phyloP scores from a whole-genome alignment of 2,113 vertebrate species.

The Chaetodon auriga region DNA sequence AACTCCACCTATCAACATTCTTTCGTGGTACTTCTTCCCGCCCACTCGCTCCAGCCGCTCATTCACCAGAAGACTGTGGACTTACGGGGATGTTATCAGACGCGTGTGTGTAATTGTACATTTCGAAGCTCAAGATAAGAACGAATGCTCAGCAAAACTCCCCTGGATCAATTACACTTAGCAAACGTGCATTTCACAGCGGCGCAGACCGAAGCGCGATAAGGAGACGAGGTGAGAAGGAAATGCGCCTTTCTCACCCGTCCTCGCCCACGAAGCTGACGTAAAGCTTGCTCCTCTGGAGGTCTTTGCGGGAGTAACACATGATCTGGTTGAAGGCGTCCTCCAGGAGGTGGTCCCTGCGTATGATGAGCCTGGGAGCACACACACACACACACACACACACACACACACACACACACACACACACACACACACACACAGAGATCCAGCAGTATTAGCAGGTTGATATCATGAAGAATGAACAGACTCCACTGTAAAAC shows the following conservation, averaged over 20 bases:
- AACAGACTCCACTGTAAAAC: no score
- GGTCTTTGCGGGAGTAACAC: conserved; percentile 98
- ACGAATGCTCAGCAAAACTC: not conserved
- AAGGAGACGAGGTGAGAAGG: not conserved
- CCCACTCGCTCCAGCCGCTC: conserved; percentile 3
- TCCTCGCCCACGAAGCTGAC: conserved; percentile 98
- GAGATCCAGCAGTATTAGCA: not conserved
- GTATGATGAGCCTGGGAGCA: conserved; percentile 92
- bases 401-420: not conserved
- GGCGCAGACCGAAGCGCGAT: not conserved
- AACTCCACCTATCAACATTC: not conserved
- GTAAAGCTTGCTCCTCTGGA: conserved; percentile 98
- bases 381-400: conserved; percentile 13
- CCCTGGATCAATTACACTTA: conserved; percentile 4
- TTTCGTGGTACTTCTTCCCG: not conserved
- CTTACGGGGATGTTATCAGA: conserved; percentile 10
- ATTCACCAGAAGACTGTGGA: not conserved
- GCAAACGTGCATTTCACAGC: conserved; percentile 1
- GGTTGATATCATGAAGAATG: no score
- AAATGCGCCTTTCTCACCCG: conserved; percentile 88
- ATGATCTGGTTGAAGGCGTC: conserved; percentile 99
- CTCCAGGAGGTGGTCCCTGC: conserved; percentile 97
- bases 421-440: conserved; percentile 25
- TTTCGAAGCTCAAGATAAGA: conserved; percentile 33
- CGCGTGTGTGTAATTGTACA: conserved; percentile 17